Evolutionary conservation across 2,113 vertebrate genomes (phyloP).

Genomic region (Rhinoptilus africanus): DNA sequence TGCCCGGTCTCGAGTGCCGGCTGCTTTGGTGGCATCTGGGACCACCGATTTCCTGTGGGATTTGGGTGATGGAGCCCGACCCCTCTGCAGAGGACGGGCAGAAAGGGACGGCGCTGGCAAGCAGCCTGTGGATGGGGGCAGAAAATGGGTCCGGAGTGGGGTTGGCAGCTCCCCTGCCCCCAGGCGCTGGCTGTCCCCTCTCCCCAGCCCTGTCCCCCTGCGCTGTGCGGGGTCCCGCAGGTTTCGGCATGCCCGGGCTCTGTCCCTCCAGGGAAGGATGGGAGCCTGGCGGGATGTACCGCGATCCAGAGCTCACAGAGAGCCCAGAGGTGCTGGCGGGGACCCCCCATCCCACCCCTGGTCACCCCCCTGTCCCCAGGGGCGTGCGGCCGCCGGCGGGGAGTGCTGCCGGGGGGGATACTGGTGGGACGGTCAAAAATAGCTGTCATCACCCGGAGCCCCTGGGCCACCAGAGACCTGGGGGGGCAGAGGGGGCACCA

Average conservation of each 20-base stretch:
- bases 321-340: not conserved
- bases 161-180: not conserved
- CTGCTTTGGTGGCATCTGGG: not conserved
- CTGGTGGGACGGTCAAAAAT: rapidly evolving
- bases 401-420: not conserved
- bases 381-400: rapidly evolving
- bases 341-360: rapidly evolving
- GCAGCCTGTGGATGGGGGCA: not conserved
- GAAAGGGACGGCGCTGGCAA: rapidly evolving
- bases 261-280: not conserved
- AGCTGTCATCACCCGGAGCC: not conserved
- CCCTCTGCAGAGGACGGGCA: rapidly evolving
- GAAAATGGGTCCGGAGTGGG: rapidly evolving
- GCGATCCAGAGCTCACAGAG: not conserved
- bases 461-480: not conserved
- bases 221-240: rapidly evolving
- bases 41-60: rapidly evolving
- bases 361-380: not conserved
- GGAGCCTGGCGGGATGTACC: rapidly evolving
- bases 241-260: not conserved
- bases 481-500: not conserved
- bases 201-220: not conserved
- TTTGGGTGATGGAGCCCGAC: not conserved
- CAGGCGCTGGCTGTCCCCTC: not conserved
- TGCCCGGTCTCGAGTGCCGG: not conserved